Base-by-base conservation (phyloP, 2,888 invertebrate species). In the Subacronicta megacephala region DNA sequence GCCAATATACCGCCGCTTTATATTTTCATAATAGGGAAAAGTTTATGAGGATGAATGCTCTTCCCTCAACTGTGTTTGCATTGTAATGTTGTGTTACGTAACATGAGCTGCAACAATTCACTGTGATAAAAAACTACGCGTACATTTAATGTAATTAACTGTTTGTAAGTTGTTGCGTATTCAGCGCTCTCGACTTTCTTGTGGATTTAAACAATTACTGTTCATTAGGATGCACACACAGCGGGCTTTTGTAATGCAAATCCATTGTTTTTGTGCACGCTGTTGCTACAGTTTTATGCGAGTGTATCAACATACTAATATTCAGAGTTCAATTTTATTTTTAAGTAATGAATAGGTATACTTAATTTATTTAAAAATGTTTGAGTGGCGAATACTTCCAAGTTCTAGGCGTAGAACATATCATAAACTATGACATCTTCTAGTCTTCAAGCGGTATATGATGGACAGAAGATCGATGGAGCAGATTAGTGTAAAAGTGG, bases 171-270 rank as follows among this genome's bases (percentile, higher is more conserved):
- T 77, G 79, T 82, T 79, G 79, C 77, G 77, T 80, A 80, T 78
- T 81, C 81, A 51, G 62, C 70, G 69, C 67, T 73, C 62, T 64
- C 73, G 77, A 74, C 80, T 81, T 85, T 84, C 86, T 88, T 88
- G 90, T 87, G 84, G 86, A 83, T 87, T 89, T 84, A 84, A 88
- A 88, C 89, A 89, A 90, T 90, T 90, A 89, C 79, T 79, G 85
- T 89, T 89, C 86, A 87, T 90, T 88, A 89, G 85, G 83, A 86
- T 84, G 87, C 87, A 82, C 81, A 80, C 77, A 72, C 68, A 72
- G 71, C 75, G 61, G 63, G 86, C 81, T 83, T 88, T 89, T 90
- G 88, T 87, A 81, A 90, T 89, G 90, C 85, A 89, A 88, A 89
- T 87, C 75, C 83, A 81, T 85, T 87, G 89, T 89, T 88, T 88